Base-by-base conservation (phyloP, 2,888 invertebrate genomes). In the Trypoxylon attenuatum region DNA sequence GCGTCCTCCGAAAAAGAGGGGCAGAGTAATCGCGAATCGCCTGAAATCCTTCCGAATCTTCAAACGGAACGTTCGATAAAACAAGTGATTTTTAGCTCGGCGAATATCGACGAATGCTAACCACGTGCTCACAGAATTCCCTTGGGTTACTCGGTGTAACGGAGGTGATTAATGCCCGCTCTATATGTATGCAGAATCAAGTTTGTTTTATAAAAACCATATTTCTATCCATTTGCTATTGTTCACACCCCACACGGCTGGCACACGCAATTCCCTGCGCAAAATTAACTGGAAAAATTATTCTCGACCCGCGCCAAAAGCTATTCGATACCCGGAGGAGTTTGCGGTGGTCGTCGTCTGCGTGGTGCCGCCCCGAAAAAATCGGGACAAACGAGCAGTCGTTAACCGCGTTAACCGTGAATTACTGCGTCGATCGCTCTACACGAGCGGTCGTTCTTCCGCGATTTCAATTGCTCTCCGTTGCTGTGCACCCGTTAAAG, bases 41-140 rank as follows among this genome's bases (percentile, higher is more conserved):
- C 29, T 54, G 25, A 62, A 69, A 54, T 62, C 38, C 62, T 15
- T 21, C 13, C 8, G 22, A 25, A 22, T 19, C 19, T 8, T 19
- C 46, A 19, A 42, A 33, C 16, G 29, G n/a, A 21, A 6, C 8
- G 16, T 27, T 49, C 45, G 54, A 64, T 63, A 45, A 54, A 59
- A 71, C 39, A 51, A 43, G 29, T 38, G 46, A 21, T 43, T 33
- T 43, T 43, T 39, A 19, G 54, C 39, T 52, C 38, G 43, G 39
- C 18, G 13, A 43, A 23, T 33, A 22, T 16, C 29, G 39, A 47
- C 1, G 18, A 19, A 6, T 10, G 13, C 15, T 25, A 1, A 5
- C 23, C 45, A 5, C 42, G 15, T 19, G 10, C 10, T 16, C 43
- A 13, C n/a, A n/a, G n/a, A n/a, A n/a, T n/a, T n/a, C n/a, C 2